Evolutionary conservation across 1,140 invertebrate genomes (phyloP).

Genomic region (Bemisia tabaci): DNA sequence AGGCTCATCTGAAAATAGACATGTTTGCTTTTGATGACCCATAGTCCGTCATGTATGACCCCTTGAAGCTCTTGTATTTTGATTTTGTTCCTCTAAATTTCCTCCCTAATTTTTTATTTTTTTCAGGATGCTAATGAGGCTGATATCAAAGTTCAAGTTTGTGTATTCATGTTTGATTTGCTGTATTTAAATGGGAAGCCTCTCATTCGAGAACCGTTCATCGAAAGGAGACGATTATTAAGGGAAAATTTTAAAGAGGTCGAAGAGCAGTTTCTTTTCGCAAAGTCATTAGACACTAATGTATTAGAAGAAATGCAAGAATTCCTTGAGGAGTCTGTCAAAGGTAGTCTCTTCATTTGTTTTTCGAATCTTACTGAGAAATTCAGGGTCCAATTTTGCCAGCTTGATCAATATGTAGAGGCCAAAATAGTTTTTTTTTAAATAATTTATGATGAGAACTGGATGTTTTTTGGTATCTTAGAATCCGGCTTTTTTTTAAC

Average conservation of each 20-base stretch:
- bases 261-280: slow-evolving; percentile 80
- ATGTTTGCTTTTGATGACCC: too few relatives aligned
- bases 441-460: not conserved
- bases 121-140: slow-evolving; percentile 65
- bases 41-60: too few relatives aligned
- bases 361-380: not conserved
- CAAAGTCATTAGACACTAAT: slow-evolving; percentile 65
- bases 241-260: slow-evolving; percentile 57
- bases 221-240: slow-evolving; percentile 59
- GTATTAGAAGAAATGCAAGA: slow-evolving; percentile 86
- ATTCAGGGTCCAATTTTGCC: too few relatives aligned
- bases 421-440: too few relatives aligned
- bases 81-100: too few relatives aligned
- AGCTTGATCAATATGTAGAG: too few relatives aligned
- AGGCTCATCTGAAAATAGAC: too few relatives aligned
- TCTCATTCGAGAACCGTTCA: slow-evolving; percentile 66
- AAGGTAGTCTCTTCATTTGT: slow-evolving; percentile 38
- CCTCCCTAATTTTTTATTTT: slow-evolving; percentile 14
- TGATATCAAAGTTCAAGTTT: slow-evolving; percentile 94
- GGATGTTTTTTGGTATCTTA: slow-evolving; percentile 6
- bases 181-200: slow-evolving; percentile 86
- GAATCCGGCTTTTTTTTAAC: not conserved
- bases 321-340: slow-evolving; percentile 91
- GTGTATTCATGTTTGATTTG: slow-evolving; percentile 95
- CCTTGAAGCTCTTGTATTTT: too few relatives aligned